Conservation (phyloP, 2,113 vertebrate species). For the Apaloderma vittatum region DNA sequence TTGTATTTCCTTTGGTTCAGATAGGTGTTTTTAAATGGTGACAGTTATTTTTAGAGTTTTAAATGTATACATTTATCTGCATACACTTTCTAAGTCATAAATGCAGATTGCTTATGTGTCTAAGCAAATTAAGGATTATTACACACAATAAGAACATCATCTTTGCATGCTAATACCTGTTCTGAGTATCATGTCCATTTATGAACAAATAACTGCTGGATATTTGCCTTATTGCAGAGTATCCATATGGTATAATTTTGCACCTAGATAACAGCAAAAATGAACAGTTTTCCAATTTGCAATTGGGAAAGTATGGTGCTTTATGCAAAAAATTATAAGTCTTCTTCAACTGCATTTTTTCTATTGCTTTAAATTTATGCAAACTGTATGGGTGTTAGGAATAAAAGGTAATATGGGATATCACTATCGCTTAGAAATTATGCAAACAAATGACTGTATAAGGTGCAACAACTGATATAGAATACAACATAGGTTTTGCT, state of each 20-base stretch:
- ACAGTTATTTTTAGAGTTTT: neutral
- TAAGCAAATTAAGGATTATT: neutral
- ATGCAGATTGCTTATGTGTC: neutral
- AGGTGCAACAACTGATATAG: neutral
- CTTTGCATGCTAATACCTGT: neutral
- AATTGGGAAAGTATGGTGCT: neutral
- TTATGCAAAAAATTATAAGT: neutral
- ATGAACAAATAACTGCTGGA: neutral
- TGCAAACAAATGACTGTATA: neutral
- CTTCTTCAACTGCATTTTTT: neutral
- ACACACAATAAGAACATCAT: neutral
- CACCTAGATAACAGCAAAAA: neutral
- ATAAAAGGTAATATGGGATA: neutral
- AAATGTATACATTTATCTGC: neutral
- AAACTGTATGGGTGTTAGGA: neutral
- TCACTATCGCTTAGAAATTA: neutral
- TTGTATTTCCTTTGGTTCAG: neutral
- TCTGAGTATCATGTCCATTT: neutral
- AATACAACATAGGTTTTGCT: neutral
- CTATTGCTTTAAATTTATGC: neutral
- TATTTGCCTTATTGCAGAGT: neutral
- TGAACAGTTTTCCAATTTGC: neutral
- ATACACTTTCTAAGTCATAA: neutral
- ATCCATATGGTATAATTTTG: neutral
- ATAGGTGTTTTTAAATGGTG: neutral